Base-by-base conservation (phyloP, 2,797 vertebrate species). In the Pipistrellus nathusii region DNA sequence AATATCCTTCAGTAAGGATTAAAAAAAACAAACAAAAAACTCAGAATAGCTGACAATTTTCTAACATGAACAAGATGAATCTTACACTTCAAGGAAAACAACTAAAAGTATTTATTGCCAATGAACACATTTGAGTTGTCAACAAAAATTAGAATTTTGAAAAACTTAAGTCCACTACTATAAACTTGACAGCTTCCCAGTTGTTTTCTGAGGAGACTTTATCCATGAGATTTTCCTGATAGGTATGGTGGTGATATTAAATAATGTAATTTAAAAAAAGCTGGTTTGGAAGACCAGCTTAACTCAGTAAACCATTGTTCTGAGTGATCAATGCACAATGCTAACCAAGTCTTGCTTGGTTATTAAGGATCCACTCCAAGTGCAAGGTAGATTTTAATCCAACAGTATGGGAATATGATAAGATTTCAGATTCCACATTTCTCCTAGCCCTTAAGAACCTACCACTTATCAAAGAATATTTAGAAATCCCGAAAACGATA, bases 81-180 rank as follows among this genome's bases (percentile, higher is more conserved):
- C 4, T 57, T 6, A 90, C 27, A 78, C 35, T 90, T 94, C 15
- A 85, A 83, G 38, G 59, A 75, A 78, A 91, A 86, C 32, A 91
- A 10, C 25, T 76, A 25, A 23, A 81, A 91, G 46, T 92, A 87
- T 90, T 84, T 90, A 86, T 84, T 95, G 15, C 41, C 23, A 88
- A 0, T 41, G 38, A 77, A 83, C 8, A 85, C 23, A 86, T 88
- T 55, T 69, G 41, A 57, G 18, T 86, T 96, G 82, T 66, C 9
- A 93, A 38, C 23, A 62, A 62, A 86, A 69, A 27, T 69, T 90
- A 85, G 27, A 84, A 66, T 35, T 90, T 84, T 71, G 23, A 44
- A 78, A 84, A 87, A 57, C 8, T 81, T 20, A 82, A 1, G 30
- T 92, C 18, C 3, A 59, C 17, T 13, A 46, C 20, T 23, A 17